phyloP scores from a whole-genome alignment of 2,888 invertebrate species.

The Zootermopsis nevadensis region DNA sequence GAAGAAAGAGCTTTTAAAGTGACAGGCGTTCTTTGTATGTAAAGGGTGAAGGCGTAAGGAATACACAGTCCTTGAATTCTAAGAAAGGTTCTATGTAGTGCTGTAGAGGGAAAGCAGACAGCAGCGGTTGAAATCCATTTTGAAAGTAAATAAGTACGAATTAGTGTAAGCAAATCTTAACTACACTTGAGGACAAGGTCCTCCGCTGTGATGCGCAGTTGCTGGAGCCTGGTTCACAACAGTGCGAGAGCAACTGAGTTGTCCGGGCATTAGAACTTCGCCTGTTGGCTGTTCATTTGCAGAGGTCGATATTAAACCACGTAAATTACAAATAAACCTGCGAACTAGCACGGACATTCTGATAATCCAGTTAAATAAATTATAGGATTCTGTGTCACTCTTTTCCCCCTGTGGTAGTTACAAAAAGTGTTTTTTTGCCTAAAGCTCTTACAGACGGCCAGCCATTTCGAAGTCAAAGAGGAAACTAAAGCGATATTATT shows the following conservation, averaged over 20 bases:
- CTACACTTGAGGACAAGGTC: slow-evolving; percentile 23
- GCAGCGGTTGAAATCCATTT: slow-evolving; percentile 21
- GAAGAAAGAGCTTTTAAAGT: background rate
- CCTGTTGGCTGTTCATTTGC: too few species aligned
- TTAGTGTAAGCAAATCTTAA: slow-evolving; percentile 28
- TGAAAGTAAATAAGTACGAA: slow-evolving; percentile 16
- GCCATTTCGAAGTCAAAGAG: too few species aligned
- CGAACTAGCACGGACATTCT: too few species aligned
- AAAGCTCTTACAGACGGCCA: too few species aligned
- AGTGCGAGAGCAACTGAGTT: background rate
- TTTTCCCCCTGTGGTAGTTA: too few species aligned
- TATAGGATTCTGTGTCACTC: too few species aligned
- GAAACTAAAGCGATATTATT: too few species aligned
- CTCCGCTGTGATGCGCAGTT: background rate
- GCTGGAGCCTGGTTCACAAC: background rate
- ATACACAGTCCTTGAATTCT: slow-evolving; percentile 21
- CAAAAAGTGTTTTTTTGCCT: too few species aligned
- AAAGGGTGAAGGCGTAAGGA: background rate
- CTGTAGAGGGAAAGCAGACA: slow-evolving; percentile 9
- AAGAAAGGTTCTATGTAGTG: slow-evolving; percentile 14
- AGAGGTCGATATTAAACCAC: too few species aligned
- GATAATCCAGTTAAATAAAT: too few species aligned
- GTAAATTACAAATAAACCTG: too few species aligned
- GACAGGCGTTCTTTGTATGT: background rate
- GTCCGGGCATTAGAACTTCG: too few species aligned